A percentile compares a stretch with the other conserved stretches of the same genome.
These are phyloP conservation scores for Orbicella faveolata DNA, from an alignment of 64 coral and sea anemone genomes.

Conservation along the genomic window DNA sequence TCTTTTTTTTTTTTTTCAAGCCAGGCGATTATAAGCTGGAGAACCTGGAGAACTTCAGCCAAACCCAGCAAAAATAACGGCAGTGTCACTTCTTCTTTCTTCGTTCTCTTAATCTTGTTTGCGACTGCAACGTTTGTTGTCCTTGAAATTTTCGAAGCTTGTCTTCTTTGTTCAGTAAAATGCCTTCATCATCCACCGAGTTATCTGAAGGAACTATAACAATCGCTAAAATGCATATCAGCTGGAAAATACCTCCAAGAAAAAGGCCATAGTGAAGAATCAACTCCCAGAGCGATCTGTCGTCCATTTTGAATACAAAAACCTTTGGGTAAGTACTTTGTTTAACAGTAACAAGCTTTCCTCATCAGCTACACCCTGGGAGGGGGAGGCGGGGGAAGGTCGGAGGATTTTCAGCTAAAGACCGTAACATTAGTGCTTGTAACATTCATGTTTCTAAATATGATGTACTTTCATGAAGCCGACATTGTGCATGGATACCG, in stretches of 20 bases:
- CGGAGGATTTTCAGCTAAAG: no score
- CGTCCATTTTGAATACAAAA: conserved; percentile 28
- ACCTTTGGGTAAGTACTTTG: no score
- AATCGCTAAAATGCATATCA: conserved; percentile 88
- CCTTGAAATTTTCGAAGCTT: conserved; percentile 26
- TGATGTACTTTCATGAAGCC: no score
- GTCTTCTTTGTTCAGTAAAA: conserved; percentile 17
- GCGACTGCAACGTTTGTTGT: neutral
- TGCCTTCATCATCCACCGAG: neutral
- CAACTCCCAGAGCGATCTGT: conserved; percentile 51
- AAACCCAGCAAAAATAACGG: neutral
- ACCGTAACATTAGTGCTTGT: no score
- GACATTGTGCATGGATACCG: no score
- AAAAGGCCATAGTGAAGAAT: conserved; percentile 85
- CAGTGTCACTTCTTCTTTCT: conserved; percentile 33
- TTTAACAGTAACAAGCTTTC: no score
- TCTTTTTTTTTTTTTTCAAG: no score
- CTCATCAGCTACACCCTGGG: no score
- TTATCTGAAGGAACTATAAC: conserved; percentile 67
- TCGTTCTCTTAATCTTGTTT: conserved; percentile 30
- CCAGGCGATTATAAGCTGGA: no score
- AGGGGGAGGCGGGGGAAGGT: no score
- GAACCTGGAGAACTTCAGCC: neutral
- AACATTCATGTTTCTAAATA: no score
- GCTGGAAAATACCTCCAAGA: conserved; percentile 85